phyloP scores from a whole-genome alignment of 2,888 invertebrate species.

The Perithous albicinctus region DNA sequence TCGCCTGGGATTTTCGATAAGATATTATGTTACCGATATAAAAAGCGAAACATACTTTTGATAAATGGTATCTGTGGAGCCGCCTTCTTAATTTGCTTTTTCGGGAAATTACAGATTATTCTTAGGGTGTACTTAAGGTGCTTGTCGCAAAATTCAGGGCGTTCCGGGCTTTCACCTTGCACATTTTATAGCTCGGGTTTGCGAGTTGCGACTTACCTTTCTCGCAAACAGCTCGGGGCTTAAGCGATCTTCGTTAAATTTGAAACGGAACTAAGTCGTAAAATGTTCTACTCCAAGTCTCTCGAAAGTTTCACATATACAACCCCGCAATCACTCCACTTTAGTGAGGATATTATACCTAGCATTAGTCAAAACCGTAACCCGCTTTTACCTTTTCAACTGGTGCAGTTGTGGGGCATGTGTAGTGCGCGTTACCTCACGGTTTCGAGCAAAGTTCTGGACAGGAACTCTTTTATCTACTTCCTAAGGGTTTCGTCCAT shows the following conservation, averaged over 20 bases:
- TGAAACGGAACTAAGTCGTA: constrained; percentile 74
- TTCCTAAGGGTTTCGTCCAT: background rate
- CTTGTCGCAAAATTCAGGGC: constrained; percentile 60
- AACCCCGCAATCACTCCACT: constrained; percentile 20
- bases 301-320: constrained; percentile 60
- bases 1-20: no score
- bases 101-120: constrained; percentile 55
- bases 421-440: background rate
- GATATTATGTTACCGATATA: no score
- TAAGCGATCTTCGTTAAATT: constrained; percentile 72
- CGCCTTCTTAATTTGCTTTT: no score
- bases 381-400: constrained; percentile 35
- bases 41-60: no score
- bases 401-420: constrained; percentile 13
- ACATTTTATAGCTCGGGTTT: constrained; percentile 63
- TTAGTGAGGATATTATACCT: constrained; percentile 54
- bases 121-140: constrained; percentile 61
- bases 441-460: background rate
- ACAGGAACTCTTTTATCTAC: constrained; percentile 13
- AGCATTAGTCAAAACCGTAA: constrained; percentile 65
- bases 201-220: constrained; percentile 49
- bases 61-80: no score
- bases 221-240: constrained; percentile 42
- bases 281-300: constrained; percentile 65
- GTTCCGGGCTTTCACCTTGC: constrained; percentile 45